Base-by-base conservation (phyloP, 2,113 vertebrate genomes). In the Ranitomeya imitator region DNA sequence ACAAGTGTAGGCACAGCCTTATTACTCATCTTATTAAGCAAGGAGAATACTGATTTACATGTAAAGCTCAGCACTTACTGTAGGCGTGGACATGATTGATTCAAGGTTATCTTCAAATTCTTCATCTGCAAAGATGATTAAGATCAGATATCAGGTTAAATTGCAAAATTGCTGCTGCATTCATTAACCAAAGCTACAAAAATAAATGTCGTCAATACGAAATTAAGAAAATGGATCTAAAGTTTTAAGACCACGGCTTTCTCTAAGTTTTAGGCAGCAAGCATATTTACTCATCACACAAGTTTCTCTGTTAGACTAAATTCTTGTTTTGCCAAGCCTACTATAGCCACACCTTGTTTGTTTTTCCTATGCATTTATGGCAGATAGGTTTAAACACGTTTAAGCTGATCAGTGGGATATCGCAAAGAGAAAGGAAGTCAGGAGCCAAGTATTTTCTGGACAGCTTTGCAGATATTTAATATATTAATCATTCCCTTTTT, bases 341-440 rank as follows among this genome's bases (percentile, higher is more conserved):
- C 26, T 37, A 51, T 14, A 57, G 26, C 81, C 87, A 59, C 82
- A 79, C 81, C 87, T 69, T 79, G 73, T 89, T 77, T 77, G 23
- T 37, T 69, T 79, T 84, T 89, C 80, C 87, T 57, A 67, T 16
- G n/a, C 59, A 77, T 26, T 76, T 59, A 65, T 23, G 61, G 71
- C 71, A 77, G 76, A 83, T 83, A 37, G 55, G 87, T 80, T 61
- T 83, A 51, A 63, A 83, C 87, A 63, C 14, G 87, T 61, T 26
- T 54, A 23, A 59, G 14, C 69, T 12, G 51, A 85, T 59, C 12
- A 79, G n/a, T 1, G 7, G 71, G 18, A 9, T 51, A 45, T 51
- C 2, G 37, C 7, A 5, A 9, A 57, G 52, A 79, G 52, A 79
- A 79, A 12, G 21, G 11, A 15, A 54, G n/a, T 21, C 21, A 14